Evolutionary conservation across 2,888 invertebrate genomes (phyloP), one percentile per base, ranked within the genome.

Genomic region (Ophion obscuratus): DNA sequence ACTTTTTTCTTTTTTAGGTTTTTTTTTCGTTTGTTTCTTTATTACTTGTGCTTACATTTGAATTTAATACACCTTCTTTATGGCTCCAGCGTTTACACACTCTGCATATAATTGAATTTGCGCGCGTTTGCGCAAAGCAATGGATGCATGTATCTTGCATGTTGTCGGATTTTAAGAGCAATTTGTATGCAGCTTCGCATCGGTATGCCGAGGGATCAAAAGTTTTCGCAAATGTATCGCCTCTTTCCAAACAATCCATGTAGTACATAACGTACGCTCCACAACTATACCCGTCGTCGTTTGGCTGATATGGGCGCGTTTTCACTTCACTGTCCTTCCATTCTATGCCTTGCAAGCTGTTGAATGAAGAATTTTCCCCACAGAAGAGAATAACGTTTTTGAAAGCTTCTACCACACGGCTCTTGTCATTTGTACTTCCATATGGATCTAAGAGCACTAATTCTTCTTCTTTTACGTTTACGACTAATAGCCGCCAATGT

Each of bases 381-480:
- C 40, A 40, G 40, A 40, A 40, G 40, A 6, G 40, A 40, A 40
- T 40, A 1, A 40, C 7, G 40, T 40, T 7, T 40, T 40, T 7
- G 0, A 40, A 40, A 40, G 66, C 84, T 74, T 71, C 14, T 17
- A 59, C 40, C 2, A 67, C 81, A 73, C 85, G 76, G 31, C 78
- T 57, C 3, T 53, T 36, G 66, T 85, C 84, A 2, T 44, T 62
- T 6, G 53, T 14, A 20, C 6, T 0, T 64, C 47, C 59, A 47
- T 74, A 85, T 17, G 87, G 85, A 75, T 87, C 87, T 24, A 83
- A 17, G 9, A 47, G 2, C 24, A 40, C 57, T 53, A 84, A 59
- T 2, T 10, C 66, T 75, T 67, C 53, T 57, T 81, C 20, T 11
- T 81, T 40, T 5, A 74, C 20, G n/a, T 77, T 66, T 36, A 57